Percentiles rank a stretch among this genome's conserved stretches.
Evolutionary conservation across 2,888 invertebrate genomes (phyloP).

Genomic region (Incurvaria masculella): DNA sequence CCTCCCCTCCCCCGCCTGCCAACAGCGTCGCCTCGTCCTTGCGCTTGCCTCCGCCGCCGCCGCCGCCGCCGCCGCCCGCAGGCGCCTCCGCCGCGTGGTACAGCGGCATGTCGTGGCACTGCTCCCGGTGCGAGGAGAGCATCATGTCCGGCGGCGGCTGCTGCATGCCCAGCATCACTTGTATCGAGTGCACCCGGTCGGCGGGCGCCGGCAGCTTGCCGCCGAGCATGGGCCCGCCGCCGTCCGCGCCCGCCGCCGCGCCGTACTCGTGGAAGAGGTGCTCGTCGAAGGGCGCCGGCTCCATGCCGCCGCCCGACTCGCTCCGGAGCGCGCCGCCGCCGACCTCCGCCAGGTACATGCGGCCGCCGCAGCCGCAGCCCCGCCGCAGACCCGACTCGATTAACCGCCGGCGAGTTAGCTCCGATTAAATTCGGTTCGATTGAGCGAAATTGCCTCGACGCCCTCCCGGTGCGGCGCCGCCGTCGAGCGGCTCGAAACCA

Average conservation of each 20-base stretch:
- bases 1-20: conserved; percentile 34
- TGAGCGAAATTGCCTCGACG: conserved; percentile 18
- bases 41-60: conserved; percentile 30
- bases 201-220: conserved; percentile 39
- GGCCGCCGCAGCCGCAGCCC: conserved; percentile 42
- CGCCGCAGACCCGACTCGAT: conserved; percentile 13
- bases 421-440: conserved; percentile 18
- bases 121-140: conserved; percentile 30
- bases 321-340: conserved; percentile 36
- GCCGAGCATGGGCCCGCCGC: conserved; percentile 32
- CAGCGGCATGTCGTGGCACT: conserved; percentile 44
- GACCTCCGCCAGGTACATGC: conserved; percentile 47
- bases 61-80: conserved; percentile 20
- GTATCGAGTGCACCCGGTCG: conserved; percentile 58
- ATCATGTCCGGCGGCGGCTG: conserved; percentile 30
- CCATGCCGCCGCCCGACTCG: conserved; percentile 59
- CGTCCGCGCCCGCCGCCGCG: conserved; percentile 49
- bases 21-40: conserved; percentile 44
- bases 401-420: neutral
- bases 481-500: conserved; percentile 13
- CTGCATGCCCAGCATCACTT: conserved; percentile 63
- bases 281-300: conserved; percentile 71
- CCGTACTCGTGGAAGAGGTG: conserved; percentile 76
- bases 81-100: conserved; percentile 22
- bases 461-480: conserved; percentile 14